Evolutionary conservation across 2,888 invertebrate species (phyloP), one percentile per base, ranked within the genome.

Genomic region (Sussaba pulchella): DNA sequence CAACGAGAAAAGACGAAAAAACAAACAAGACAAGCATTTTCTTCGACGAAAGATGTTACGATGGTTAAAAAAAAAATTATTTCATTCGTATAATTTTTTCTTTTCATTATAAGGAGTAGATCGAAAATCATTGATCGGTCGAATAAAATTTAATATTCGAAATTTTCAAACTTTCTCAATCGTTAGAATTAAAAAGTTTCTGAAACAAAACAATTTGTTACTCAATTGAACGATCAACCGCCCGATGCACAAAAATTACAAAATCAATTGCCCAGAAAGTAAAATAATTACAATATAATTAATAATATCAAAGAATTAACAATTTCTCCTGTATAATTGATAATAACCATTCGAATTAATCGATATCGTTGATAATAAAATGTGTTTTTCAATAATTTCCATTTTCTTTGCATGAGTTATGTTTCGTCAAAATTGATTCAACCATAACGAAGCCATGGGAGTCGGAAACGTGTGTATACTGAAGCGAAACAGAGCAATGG

Each of bases 221-320:
- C 12, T 10, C 24, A 52, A 52, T 52, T 52, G 12, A 24, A n/a
- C 24, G 3, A 24, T 52, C 24, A 24, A 52, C 14, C 24, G 52
- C 21, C 24, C 24, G n/a, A 24, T 52, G 9, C 50, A 50, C 6
- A 10, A 52, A 52, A 1, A 57, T n/a, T 31, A 12, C 0, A 17
- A 6, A 31, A 57, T 57, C 17, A 36, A n/a, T 31, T 14, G 36
- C 17, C n/a, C 57, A 8, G 17, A 57, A 57, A 57, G n/a, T 57
- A 6, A 14, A 31, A 36, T 8, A 57, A 36, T 36, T 14, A 36
- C n/a, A n/a, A n/a, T n/a, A n/a, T n/a, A n/a, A n/a, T n/a, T n/a
- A n/a, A n/a, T n/a, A n/a, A 31, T 57, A 2, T 2, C 26, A 1
- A 17, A 17, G 0, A 0, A 6, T 4, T 14, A 17, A n/a, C 14